Percentiles rank a stretch among this genome's conserved stretches.
Conservation (phyloP, 2,113 vertebrate genomes). For the Planiliza haematocheilus region DNA sequence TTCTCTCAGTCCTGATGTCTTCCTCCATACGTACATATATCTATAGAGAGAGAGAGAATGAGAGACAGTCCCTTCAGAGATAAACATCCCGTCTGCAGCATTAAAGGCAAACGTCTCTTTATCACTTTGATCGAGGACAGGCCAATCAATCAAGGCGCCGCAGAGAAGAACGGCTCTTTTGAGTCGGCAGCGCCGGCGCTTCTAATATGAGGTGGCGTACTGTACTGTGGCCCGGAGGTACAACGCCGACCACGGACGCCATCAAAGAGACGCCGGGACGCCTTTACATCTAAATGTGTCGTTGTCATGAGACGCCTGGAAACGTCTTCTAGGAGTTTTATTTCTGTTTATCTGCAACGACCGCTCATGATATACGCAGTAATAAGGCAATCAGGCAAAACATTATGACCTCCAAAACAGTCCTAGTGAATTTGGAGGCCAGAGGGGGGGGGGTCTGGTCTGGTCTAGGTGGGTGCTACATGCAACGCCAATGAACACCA, state of each 20-base stretch:
- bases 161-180: constrained; percentile 37
- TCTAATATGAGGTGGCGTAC: constrained; percentile 26
- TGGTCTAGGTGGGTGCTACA: too few relatives aligned
- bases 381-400: too few relatives aligned
- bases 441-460: too few relatives aligned
- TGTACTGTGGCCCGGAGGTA: constrained; percentile 47
- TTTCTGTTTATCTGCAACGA: too few relatives aligned
- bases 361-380: too few relatives aligned
- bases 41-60: too few relatives aligned
- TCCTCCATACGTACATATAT: too few relatives aligned
- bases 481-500: too few relatives aligned
- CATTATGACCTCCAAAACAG: too few relatives aligned
- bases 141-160: constrained; percentile 27
- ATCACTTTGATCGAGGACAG: constrained; percentile 42
- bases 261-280: constrained; percentile 51
- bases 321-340: too few relatives aligned
- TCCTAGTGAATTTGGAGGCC: too few relatives aligned
- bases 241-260: constrained; percentile 39
- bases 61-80: constrained; percentile 9
- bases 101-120: constrained; percentile 33
- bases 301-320: constrained; percentile 58
- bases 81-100: constrained; percentile 15
- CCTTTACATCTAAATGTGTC: constrained; percentile 33
- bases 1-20: neutral
- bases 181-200: constrained; percentile 1